Evolutionary conservation across 2,113 vertebrate genomes (phyloP), one percentile per base, ranked within the genome.

Genomic region (Danionella cerebrum): DNA sequence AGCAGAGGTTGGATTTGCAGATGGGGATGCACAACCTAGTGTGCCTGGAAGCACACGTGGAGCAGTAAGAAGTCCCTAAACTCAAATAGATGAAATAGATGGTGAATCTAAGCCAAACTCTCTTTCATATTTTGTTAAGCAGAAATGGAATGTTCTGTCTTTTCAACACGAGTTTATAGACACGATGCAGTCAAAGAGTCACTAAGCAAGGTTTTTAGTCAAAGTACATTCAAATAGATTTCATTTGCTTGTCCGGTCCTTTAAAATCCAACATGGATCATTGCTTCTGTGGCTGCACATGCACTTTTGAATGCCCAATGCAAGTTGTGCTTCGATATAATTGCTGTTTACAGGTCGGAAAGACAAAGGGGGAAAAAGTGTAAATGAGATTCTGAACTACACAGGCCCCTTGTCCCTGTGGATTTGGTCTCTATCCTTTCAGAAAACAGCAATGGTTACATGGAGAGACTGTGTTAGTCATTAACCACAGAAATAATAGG

Each of bases 1-100:
- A 69, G 58, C 31, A 69, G 51, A 55, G 52, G 67, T 35, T 65
- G 27, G 38, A 57, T 53, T 68, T 68, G 57, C 42, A 68, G 65
- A 60, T 70, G 14, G 13, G 39, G 41, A 27, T n/a, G 50, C 18
- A 31, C 42, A 50, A 18, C 54, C 59, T 21, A 19, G 29, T 41
- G 31, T 62, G 55, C 64, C 64, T 60, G 22, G 29, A 33, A 36
- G 33, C n/a, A 14, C 41, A 47, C 4, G 12, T 24, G 41, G 14
- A 24, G 19, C 6, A 1, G 27, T 45, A 33, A 27, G 18, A 68
- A 22, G 33, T 64, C 47, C 25, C 50, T 31, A 16, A 69, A 65
- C 25, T 13, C 14, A 21, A 58, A 73, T 48, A 16, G 35, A 22
- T 63, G 13, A 48, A 36, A 48, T 33, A 42, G 8, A 38, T 6